Evolutionary conservation across 2,113 vertebrate genomes (phyloP), one percentile per base, ranked within the genome.

Genomic region (Cervus canadensis): DNA sequence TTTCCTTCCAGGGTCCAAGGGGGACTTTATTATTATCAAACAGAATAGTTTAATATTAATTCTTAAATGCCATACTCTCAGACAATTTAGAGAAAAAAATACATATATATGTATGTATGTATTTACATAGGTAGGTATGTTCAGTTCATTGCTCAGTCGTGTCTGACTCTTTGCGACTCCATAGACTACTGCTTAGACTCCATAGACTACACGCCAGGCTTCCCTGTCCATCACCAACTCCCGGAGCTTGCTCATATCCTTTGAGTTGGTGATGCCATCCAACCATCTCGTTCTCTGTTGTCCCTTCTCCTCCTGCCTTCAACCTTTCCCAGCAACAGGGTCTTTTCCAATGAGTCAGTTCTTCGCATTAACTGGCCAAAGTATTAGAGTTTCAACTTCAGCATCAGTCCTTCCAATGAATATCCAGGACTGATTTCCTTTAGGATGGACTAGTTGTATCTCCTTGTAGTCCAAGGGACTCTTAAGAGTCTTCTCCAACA

Each of bases 31-130:
- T 86, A 60, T 62, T 56, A 82, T 28, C 54, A 81, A 84, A n/a
- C 16, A 10, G 2, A 78, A 71, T 76, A 89, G 54, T 64, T 60
- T 43, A 82, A 93, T 88, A 91, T 52, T 62, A 87, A 97, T 62
- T 93, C 45, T 78, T 94, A 62, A 91, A 56, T 86, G 54, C 3
- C 3, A 7, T 82, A 64, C 1, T 36, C 93, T 87, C 16, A 93
- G 50, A 67, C 21, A 79, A 30, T 43, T 67, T 11, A 64, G 3
- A 76, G n/a, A n/a, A 4, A 79, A 79, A 3, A 88, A 10, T 82
- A 28, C 6, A 7, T 40, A 10, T 71, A 13, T 15, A 43, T 81
- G 2, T 17, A 4, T 62, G 0, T 48, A 11, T 84, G 33, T 30
- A 43, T 36, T 4, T 36, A 50, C 16, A 3, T 23, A 81, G 15